Conservation (phyloP, 2,888 invertebrate species). For the Lypha dubia region DNA sequence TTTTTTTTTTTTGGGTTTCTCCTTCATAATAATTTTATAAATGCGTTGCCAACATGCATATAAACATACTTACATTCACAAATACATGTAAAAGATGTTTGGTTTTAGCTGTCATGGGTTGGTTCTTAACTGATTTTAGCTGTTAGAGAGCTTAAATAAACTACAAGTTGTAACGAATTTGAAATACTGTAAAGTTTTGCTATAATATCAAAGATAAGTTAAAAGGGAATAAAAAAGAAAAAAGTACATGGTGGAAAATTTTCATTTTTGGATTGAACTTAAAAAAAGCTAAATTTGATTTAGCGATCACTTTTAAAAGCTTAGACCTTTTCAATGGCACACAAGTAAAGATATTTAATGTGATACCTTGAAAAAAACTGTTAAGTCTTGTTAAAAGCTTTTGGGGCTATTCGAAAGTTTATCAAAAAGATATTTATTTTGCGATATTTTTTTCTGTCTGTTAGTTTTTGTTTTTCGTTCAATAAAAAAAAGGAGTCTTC, state of each 20-base stretch:
- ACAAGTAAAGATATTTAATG: not conserved
- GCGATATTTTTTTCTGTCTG: conserved; percentile 75
- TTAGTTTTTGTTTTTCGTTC: conserved; percentile 56
- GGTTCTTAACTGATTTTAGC: conserved; percentile 39
- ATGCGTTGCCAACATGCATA: conserved; percentile 46
- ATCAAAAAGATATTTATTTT: conserved; percentile 76
- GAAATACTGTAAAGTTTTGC: not conserved
- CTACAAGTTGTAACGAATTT: not conserved
- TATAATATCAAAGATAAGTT: not conserved
- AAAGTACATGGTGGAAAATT: too few relatives aligned
- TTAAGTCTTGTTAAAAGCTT: conserved; percentile 39
- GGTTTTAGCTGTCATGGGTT: not conserved
- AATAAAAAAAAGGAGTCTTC: not conserved
- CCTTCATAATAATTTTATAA: conserved; percentile 48
- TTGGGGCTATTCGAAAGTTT: conserved; percentile 70
- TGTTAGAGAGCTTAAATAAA: not conserved
- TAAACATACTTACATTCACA: too few relatives aligned
- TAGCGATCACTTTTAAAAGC: not conserved
- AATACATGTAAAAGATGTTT: too few relatives aligned
- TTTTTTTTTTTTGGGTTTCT: not conserved
- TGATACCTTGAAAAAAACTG: too few relatives aligned
- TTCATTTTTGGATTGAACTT: not conserved
- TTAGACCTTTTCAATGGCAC: not conserved
- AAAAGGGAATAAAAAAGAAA: not conserved
- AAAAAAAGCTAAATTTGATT: not conserved